Evolutionary conservation across 2,797 vertebrate genomes (phyloP).

Genomic region (Sylvia borin): DNA sequence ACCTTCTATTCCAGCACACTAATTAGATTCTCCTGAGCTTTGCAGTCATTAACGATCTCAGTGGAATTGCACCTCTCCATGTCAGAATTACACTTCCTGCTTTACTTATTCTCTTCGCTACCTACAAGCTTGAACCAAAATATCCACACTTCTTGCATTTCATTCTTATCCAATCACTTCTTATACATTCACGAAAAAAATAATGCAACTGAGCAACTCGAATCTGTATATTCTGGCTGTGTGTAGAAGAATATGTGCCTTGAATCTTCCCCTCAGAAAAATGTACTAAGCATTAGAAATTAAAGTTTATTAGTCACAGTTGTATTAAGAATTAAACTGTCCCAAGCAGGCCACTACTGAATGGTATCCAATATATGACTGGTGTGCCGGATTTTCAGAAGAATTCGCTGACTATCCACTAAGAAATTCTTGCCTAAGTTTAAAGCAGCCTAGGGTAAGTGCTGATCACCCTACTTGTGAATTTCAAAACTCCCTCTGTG

Average conservation of each 20-base stretch:
- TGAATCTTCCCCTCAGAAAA: neutral
- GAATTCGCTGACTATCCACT: neutral
- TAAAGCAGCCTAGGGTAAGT: neutral
- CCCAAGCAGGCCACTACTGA: neutral
- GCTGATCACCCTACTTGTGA: neutral
- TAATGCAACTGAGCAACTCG: neutral
- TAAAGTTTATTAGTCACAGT: neutral
- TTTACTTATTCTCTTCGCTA: neutral
- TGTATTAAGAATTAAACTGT: neutral
- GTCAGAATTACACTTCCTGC: neutral
- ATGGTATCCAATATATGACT: neutral
- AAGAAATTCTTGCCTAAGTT: neutral
- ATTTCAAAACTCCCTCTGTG: constrained; percentile 17
- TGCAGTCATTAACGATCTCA: neutral
- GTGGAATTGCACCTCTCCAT: neutral
- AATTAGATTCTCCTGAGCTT: neutral
- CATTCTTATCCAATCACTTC: neutral
- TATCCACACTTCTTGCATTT: neutral
- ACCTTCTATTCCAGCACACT: neutral
- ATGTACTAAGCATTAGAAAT: neutral
- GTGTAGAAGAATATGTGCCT: neutral
- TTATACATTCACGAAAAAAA: neutral
- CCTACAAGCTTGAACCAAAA: neutral
- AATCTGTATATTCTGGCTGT: neutral
- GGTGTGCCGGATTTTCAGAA: neutral